A percentile compares a stretch with the other conserved stretches of the same genome.
phyloP scores from a whole-genome alignment of 92 coral and sea anemone species.

The Montipora capitata region DNA sequence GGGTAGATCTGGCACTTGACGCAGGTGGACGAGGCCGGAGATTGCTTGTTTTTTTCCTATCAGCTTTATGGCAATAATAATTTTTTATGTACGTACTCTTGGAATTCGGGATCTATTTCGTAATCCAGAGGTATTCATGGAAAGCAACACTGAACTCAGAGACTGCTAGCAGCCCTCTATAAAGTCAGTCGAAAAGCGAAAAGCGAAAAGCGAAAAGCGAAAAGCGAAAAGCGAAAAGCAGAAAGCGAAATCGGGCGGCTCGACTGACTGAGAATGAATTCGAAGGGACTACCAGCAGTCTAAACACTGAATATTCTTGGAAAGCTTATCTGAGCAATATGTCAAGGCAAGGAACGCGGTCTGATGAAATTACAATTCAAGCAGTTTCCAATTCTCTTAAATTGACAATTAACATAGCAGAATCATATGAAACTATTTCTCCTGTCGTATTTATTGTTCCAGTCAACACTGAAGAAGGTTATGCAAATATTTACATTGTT shows the following conservation, averaged over 20 bases:
- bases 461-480: conserved; percentile 32
- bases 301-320: conserved; percentile 46
- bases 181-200: too few relatives aligned
- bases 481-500: conserved; percentile 41
- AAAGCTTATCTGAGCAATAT: conserved; percentile 46
- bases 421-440: conserved; percentile 48
- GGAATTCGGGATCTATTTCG: conserved; percentile 48
- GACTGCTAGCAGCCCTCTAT: too few relatives aligned
- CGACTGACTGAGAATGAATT: too few relatives aligned
- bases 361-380: conserved; percentile 64
- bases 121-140: conserved; percentile 57
- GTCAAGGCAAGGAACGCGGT: conserved; percentile 63
- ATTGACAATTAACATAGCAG: conserved; percentile 50
- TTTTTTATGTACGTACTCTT: conserved; percentile 36
- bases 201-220: too few relatives aligned
- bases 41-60: conserved; percentile 58
- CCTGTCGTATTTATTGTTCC: conserved; percentile 60
- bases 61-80: conserved; percentile 45
- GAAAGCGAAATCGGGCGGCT: too few relatives aligned
- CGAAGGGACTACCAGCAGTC: too few relatives aligned
- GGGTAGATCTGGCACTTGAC: conserved; percentile 39
- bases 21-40: conserved; percentile 39
- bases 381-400: conserved; percentile 66
- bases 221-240: too few relatives aligned
- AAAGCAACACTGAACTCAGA: conserved; percentile 24